phyloP scores from a whole-genome alignment of 1,140 invertebrate species.

The Myzus persicae region DNA sequence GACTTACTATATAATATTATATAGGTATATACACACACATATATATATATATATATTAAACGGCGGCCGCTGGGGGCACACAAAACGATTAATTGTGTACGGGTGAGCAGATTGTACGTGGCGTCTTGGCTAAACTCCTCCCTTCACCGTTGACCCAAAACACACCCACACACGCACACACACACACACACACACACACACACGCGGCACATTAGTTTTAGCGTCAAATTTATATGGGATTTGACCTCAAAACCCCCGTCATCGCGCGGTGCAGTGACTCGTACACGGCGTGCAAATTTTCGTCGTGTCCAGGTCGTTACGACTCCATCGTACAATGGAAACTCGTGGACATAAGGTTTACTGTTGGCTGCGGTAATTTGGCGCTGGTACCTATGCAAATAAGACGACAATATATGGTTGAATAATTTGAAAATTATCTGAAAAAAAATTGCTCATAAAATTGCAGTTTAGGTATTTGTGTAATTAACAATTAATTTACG shows the following conservation, averaged over 20 bases:
- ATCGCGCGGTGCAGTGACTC: background rate
- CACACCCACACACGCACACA: background rate
- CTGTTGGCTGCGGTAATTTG: background rate
- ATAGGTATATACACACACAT: background rate
- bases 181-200: background rate
- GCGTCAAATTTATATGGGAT: conserved; percentile 1
- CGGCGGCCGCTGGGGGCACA: background rate
- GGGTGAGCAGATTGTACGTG: background rate
- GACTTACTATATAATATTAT: conserved; percentile 3
- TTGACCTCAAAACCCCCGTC: background rate
- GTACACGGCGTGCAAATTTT: background rate
- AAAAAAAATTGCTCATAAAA: background rate
- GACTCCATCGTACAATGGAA: background rate
- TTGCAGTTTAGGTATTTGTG: background rate
- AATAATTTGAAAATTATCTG: background rate
- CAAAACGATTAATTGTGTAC: conserved; percentile 31
- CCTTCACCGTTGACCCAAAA: background rate
- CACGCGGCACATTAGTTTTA: background rate
- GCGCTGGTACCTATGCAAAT: background rate
- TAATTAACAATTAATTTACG: background rate
- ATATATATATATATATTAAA: background rate
- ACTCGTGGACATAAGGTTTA: background rate
- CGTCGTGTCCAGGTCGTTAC: background rate
- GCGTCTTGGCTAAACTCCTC: conserved; percentile 16
- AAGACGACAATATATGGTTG: background rate